Conservation (phyloP, 2,888 invertebrate species). For the Salpingus planirostris region DNA sequence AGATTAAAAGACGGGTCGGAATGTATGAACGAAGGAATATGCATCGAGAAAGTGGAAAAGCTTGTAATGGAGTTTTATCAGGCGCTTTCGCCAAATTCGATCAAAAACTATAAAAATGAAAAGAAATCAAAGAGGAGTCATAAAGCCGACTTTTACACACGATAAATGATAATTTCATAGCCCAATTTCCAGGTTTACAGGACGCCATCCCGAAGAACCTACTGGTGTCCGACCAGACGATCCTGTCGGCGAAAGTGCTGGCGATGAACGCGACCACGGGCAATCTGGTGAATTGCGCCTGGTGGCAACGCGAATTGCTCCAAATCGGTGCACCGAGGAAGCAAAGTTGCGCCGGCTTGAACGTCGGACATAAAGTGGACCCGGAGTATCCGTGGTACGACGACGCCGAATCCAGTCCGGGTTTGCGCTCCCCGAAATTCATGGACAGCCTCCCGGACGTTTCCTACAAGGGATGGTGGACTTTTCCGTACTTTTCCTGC, state of each 20-base stretch:
- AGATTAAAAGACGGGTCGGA: no score
- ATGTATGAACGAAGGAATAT: no score
- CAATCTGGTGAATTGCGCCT: constrained; percentile 48
- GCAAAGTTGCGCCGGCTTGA: constrained; percentile 30
- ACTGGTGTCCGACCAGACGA: constrained; percentile 51
- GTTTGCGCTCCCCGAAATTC: constrained; percentile 59
- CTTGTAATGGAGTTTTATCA: no score
- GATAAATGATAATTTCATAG: no score
- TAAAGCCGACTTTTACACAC: no score
- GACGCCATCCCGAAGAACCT: constrained; percentile 67
- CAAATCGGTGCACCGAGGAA: constrained; percentile 50
- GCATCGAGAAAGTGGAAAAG: no score
- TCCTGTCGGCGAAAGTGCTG: constrained; percentile 52
- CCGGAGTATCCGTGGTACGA: constrained; percentile 66
- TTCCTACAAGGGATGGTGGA: constrained; percentile 74
- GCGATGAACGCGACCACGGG: constrained; percentile 55
- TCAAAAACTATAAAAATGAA: no score
- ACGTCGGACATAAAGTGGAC: constrained; percentile 57
- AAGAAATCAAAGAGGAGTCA: no score
- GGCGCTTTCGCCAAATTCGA: no score
- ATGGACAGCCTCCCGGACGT: constrained; percentile 55
- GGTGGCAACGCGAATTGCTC: constrained; percentile 50
- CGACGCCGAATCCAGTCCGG: constrained; percentile 52
- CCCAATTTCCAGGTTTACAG: constrained; percentile 57
- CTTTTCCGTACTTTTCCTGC: constrained; percentile 82